Conservation (phyloP, 2,888 invertebrate species). For the Lathronympha strigana region DNA sequence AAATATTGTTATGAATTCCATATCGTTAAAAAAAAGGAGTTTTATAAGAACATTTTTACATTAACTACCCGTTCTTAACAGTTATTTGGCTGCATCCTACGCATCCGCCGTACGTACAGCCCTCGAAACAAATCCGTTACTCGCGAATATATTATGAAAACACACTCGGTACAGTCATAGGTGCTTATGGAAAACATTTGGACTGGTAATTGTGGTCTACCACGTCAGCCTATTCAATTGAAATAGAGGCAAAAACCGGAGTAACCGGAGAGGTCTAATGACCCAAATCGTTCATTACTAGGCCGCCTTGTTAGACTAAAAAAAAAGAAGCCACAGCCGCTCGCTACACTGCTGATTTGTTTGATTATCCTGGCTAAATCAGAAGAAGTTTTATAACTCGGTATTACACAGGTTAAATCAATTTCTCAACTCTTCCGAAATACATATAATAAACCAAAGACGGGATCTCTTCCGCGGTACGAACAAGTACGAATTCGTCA, state of each 20-base stretch:
- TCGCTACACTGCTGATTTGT: conserved; percentile 45
- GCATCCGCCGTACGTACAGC: conserved; percentile 49
- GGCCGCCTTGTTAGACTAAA: conserved; percentile 67
- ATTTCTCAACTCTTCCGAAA: conserved; percentile 27
- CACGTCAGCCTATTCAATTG: conserved; percentile 67
- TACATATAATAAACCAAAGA: no score
- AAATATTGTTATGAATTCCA: no score
- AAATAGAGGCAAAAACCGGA: conserved; percentile 71
- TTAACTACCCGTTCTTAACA: background rate
- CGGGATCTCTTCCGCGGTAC: no score
- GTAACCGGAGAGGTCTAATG: conserved; percentile 81
- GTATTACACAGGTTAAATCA: conserved; percentile 8
- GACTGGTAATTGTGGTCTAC: conserved; percentile 61
- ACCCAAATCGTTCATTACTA: conserved; percentile 80
- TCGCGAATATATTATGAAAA: conserved; percentile 51
- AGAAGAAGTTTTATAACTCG: background rate
- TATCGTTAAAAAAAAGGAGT: no score
- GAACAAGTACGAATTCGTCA: conserved; percentile 47
- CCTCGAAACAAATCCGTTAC: conserved; percentile 56
- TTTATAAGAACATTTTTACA: background rate
- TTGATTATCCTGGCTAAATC: background rate
- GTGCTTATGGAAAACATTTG: conserved; percentile 51
- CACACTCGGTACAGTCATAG: conserved; percentile 45
- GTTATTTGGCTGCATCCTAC: conserved; percentile 50
- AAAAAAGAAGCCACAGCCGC: conserved; percentile 72